Base-by-base conservation (phyloP, 2,113 vertebrate genomes). In the Neofelis nebulosa region DNA sequence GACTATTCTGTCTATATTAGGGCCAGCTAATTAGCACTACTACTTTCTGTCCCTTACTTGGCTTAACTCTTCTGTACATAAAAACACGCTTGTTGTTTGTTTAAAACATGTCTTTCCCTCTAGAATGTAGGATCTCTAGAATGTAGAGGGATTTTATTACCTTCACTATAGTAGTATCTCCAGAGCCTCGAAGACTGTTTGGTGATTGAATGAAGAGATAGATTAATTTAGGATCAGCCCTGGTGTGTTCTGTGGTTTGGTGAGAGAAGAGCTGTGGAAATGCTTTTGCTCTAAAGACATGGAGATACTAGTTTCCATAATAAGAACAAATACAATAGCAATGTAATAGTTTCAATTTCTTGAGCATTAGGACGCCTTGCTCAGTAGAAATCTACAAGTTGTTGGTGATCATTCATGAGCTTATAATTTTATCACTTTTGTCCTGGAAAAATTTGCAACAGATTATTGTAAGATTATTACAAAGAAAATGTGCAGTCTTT, bases 401-500 rank as follows among this genome's bases (percentile, higher is more conserved):
- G 89, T 86, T 95, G 96, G 89, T 88, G 63, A 97, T 96, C 80
- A 73, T 79, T 92, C 66, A 92, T 61, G 81, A 95, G 50, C 87
- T 92, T 78, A 85, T 94, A 76, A 94, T 94, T 96, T 97, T 91
- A 95, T 97, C 90, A 97, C n/a, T 90, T 87, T 85, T 36, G 78
- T 94, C 71, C 79, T 87, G 83, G 71, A 36, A 76, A 94, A 95
- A 85, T 91, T 45, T 65, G 9, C 45, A 91, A 41, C 74, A 73
- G 31, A 74, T 96, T 94, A 74, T 95, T 94, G 33, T 63, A 65
- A 96, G 38, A n/a, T 94, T 73, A 93, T 92, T 96, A 78, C 31
- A 95, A 95, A 88, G 89, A 45, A 78, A 81, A 85, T 88, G 13
- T 82, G n/a, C 80, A 84, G 50, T 63, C 97, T 96, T 91, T 19